Conservation (phyloP, 2,113 vertebrate genomes). For the Elanus axillaris region DNA sequence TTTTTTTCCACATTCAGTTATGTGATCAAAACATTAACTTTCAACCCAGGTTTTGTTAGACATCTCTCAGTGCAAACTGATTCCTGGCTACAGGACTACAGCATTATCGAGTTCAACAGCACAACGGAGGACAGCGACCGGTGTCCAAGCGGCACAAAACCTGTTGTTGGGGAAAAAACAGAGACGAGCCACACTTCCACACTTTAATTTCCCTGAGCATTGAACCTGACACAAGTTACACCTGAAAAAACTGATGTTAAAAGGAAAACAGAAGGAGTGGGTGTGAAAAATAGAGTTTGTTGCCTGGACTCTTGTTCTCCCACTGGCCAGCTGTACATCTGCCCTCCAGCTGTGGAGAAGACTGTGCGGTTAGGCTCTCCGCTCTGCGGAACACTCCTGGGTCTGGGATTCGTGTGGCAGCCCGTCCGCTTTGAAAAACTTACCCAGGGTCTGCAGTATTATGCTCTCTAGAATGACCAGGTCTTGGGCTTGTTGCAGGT, state of each 20-base stretch:
- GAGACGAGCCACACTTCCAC: not conserved
- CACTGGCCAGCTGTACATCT: not conserved
- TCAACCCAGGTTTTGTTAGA: not conserved
- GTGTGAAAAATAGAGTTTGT: not conserved
- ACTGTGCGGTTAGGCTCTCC: conserved; percentile 52
- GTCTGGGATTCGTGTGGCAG: conserved; percentile 60
- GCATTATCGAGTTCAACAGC: not conserved
- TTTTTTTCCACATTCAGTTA: not conserved
- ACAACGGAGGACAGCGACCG: not conserved
- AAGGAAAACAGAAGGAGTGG: not conserved
- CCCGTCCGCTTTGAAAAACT: conserved; percentile 78
- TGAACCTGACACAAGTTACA: not conserved
- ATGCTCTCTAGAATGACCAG: conserved; percentile 99
- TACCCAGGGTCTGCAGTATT: conserved; percentile 99
- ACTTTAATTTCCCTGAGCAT: not conserved
- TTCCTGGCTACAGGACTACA: not conserved
- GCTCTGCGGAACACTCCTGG: conserved; percentile 22
- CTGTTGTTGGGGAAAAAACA: not conserved
- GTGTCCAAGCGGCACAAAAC: not conserved
- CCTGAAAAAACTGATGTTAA: not conserved
- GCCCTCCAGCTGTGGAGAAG: conserved; percentile 60
- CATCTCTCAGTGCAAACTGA: not conserved
- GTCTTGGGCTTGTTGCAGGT: conserved; percentile 99
- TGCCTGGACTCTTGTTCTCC: not conserved
- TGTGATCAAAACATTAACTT: not conserved